Evolutionary conservation across 1,140 invertebrate genomes (phyloP).

Genomic region (Heliconius hermathena): DNA sequence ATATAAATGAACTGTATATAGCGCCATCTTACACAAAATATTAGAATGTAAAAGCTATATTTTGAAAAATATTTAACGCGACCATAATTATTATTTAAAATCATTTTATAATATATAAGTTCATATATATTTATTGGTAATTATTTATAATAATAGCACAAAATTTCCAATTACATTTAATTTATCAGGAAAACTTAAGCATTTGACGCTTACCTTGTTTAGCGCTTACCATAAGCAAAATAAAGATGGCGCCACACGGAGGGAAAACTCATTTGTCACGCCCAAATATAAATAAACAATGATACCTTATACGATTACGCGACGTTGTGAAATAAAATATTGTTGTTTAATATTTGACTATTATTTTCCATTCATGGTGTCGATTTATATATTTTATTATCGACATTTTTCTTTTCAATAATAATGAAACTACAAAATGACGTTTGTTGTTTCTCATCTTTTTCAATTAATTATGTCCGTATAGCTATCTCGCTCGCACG

Average conservation of each 20-base stretch:
- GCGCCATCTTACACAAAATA: conserved; percentile 6
- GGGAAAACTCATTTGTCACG: conserved; percentile 55
- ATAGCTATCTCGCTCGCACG: conserved; percentile 53
- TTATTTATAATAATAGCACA: neutral
- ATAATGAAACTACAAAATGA: conserved; percentile 74
- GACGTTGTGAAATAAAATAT: conserved; percentile 75
- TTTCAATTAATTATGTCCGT: conserved; percentile 50
- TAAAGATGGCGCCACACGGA: conserved; percentile 34
- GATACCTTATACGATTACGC: conserved; percentile 51
- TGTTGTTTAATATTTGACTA: conserved; percentile 49
- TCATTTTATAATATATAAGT: neutral
- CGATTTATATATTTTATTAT: conserved; percentile 17
- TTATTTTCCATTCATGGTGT: conserved; percentile 49
- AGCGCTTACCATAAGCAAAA: neutral
- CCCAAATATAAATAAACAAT: conserved; percentile 68
- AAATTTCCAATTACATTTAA: neutral
- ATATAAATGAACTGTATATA: neutral
- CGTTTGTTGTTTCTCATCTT: conserved; percentile 65
- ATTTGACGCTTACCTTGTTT: neutral
- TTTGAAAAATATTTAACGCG: neutral
- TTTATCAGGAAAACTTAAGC: neutral
- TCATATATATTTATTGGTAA: neutral
- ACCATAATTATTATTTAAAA: neutral
- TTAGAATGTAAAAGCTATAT: neutral
- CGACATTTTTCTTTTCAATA: conserved; percentile 64